Percentiles rank a stretch among this genome's conserved stretches.
These are phyloP conservation scores for Cebidichthys violaceus DNA, from an alignment of 2,113 vertebrate genomes.

Conservation along the genomic window DNA sequence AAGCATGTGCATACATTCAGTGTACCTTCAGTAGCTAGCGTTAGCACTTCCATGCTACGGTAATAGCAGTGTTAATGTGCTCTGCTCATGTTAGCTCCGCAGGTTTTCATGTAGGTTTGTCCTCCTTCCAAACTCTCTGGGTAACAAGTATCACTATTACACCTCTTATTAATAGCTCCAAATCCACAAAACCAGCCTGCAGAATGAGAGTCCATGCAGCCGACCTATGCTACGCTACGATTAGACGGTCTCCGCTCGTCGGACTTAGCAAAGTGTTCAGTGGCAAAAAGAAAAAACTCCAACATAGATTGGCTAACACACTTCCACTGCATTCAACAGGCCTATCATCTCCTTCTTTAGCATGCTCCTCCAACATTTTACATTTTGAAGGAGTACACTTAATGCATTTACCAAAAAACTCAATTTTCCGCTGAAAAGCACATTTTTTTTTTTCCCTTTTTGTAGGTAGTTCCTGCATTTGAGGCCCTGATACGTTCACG, in stretches of 20 bases:
- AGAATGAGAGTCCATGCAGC: not conserved
- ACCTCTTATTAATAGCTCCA: not conserved
- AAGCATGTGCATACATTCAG: not conserved
- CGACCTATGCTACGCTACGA: not conserved
- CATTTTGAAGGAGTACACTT: constrained; percentile 41
- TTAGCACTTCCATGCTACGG: too few species aligned
- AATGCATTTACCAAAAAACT: constrained; percentile 36
- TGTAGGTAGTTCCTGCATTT: constrained; percentile 18
- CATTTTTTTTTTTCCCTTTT: constrained; percentile 7
- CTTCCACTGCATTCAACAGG: constrained; percentile 38
- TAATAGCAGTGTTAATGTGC: not conserved
- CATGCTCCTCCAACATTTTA: constrained; percentile 39
- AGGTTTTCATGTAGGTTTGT: not conserved
- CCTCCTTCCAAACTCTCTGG: not conserved
- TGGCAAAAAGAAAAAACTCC: not conserved
- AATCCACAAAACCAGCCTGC: not conserved
- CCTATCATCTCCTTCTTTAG: constrained; percentile 27
- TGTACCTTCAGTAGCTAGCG: not conserved
- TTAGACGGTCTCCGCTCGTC: not conserved
- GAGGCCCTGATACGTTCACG: constrained; percentile 42
- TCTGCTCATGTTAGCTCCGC: not conserved
- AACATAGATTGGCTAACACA: constrained; percentile 34
- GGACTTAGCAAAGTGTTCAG: not conserved
- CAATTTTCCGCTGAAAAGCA: constrained; percentile 47
- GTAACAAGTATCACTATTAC: not conserved